Base-by-base conservation (phyloP, 2,888 invertebrate species). In the Galerucella pusilla region DNA sequence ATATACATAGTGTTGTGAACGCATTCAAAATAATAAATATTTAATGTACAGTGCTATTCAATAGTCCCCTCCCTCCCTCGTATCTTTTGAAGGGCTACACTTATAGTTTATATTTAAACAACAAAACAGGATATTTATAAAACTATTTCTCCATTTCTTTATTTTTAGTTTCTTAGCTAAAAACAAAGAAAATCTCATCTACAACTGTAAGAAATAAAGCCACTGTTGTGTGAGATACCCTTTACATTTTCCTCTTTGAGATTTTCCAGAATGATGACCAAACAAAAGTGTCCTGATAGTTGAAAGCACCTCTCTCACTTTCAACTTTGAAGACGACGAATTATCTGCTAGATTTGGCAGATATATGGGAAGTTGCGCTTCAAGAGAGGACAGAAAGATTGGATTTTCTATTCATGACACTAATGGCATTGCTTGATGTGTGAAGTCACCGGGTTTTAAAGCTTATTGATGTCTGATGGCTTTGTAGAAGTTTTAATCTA, bases 321-420 rank as follows among this genome's bases (percentile, higher is more conserved):
- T 52, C 35, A 35, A 35, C 16, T 14, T 20, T 57, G 46, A 20
- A 45, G 59, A 59, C 64, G 68, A 69, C 73, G 70, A 49, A 75
- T 70, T 70, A 67, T 66, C 54, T 72, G 73, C 61, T 67, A 75
- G 69, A 69, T 75, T 75, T 75, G 72, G 67, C 75, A 68, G 75
- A 75, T 75, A 75, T 75, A 12, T 49, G 65, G 64, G 63, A 63
- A 71, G 35, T 46, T 49, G 63, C 60, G 49, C 70, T 25, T 71
- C 59, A 46, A 57, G 63, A 75, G 54, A 42, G 75, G 68, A 60
- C 71, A 71, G 68, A 74, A 63, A 75, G 68, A 75, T 75, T 75
- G 74, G 71, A 71, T 71, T 60, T 68, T 71, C 68, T 52, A 54
- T 63, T 66, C 52, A 54, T 68, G 16, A 46, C 57, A 42, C 66